Evolutionary conservation across 1,140 invertebrate genomes (phyloP).

Genomic region (Diploscapter pachys): DNA sequence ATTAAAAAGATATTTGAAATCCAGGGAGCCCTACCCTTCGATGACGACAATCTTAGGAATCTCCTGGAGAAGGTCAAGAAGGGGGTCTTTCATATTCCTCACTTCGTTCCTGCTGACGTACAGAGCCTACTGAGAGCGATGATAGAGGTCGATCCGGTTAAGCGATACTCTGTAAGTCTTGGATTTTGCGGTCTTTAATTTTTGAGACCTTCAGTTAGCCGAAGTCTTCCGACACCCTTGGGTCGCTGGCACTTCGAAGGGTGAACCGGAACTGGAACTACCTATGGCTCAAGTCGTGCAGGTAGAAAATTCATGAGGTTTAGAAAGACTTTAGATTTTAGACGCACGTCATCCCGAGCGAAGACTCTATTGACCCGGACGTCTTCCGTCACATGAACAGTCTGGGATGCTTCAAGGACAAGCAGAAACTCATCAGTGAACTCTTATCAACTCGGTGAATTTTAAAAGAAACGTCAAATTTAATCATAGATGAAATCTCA

Average conservation of each 20-base stretch:
- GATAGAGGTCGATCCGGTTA: slow-evolving; percentile 98
- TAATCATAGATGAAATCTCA: not conserved
- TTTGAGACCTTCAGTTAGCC: slow-evolving; percentile 69
- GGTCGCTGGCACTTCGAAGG: slow-evolving; percentile 90
- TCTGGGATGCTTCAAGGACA: slow-evolving; percentile 97
- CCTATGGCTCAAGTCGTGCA: slow-evolving; percentile 99
- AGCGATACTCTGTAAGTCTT: slow-evolving; percentile 78
- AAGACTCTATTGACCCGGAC: slow-evolving; percentile 93
- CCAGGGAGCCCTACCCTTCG: slow-evolving; percentile 91
- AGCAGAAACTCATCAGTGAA: slow-evolving; percentile 89
- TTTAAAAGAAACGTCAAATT: too few species aligned
- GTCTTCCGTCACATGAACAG: slow-evolving; percentile 93
- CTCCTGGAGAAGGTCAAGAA: slow-evolving; percentile 97
- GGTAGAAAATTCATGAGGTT: slow-evolving; percentile 56
- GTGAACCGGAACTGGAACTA: slow-evolving; percentile 88
- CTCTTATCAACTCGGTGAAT: slow-evolving; percentile 78
- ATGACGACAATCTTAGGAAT: slow-evolving; percentile 97
- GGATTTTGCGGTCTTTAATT: not conserved
- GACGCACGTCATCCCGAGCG: slow-evolving; percentile 90
- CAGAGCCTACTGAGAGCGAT: slow-evolving; percentile 93
- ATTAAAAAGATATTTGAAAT: not conserved
- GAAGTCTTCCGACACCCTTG: slow-evolving; percentile 92
- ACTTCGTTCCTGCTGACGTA: slow-evolving; percentile 98
- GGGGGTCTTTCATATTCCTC: slow-evolving; percentile 97
- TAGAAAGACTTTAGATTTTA: slow-evolving; percentile 43